phyloP scores from a whole-genome alignment of 2,113 vertebrate species.

The Heterotilapia buettikoferi region DNA sequence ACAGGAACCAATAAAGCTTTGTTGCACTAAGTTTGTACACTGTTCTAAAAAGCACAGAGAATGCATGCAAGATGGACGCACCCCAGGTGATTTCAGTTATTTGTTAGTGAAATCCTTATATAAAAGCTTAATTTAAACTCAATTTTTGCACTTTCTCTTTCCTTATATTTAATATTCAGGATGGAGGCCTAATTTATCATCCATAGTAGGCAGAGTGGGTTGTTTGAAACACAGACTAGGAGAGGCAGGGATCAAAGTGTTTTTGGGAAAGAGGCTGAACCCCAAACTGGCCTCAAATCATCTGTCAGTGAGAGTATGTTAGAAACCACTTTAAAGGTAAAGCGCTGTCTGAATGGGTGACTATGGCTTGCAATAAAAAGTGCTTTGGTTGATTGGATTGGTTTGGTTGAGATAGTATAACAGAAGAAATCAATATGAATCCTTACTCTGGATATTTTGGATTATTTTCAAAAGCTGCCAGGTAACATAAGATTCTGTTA shows the following conservation, averaged over 20 bases:
- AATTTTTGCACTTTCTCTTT: background rate
- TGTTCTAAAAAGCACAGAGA: background rate
- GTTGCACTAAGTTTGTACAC: background rate
- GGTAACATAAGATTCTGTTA: constrained; percentile 49
- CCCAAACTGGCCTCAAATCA: background rate
- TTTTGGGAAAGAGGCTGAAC: background rate
- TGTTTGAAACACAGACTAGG: background rate
- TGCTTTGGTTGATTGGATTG: background rate
- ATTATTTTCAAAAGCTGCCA: constrained; percentile 38
- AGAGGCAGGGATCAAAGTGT: background rate
- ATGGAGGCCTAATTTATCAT: background rate
- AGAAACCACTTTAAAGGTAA: background rate
- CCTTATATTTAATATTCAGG: background rate
- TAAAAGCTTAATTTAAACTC: background rate
- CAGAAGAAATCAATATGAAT: constrained; percentile 48
- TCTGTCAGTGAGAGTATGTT: background rate
- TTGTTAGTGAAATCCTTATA: background rate
- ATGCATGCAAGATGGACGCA: background rate
- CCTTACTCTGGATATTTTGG: background rate
- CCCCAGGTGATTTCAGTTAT: background rate
- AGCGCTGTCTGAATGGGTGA: background rate
- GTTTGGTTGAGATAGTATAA: constrained; percentile 16
- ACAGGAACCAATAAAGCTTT: background rate
- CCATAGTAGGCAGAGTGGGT: background rate
- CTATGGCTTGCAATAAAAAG: background rate